Conservation (phyloP, 2,888 invertebrate genomes). For the Bimastos eiseni region DNA sequence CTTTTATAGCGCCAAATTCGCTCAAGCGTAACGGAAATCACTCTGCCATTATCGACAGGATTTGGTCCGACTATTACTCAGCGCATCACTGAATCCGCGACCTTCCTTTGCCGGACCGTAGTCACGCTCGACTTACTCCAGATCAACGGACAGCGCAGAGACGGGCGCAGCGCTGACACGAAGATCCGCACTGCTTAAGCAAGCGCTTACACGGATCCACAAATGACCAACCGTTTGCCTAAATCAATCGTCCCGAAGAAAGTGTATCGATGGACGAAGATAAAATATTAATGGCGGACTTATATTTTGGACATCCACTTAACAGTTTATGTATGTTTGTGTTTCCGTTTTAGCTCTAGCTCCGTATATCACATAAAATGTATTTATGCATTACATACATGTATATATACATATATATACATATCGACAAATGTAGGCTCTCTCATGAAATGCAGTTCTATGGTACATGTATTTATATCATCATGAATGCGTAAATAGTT, state of each 20-base stretch:
- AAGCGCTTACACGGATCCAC: neutral
- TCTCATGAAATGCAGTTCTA: neutral
- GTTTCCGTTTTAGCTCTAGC: neutral
- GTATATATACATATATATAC: neutral
- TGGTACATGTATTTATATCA: neutral
- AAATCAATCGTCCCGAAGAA: conserved; percentile 13
- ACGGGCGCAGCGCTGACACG: neutral
- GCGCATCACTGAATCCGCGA: neutral
- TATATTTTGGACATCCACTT: neutral
- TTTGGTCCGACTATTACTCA: neutral
- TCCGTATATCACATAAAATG: neutral
- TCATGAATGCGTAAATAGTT: too few species aligned
- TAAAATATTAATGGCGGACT: neutral
- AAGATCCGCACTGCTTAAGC: neutral
- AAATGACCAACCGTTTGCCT: neutral
- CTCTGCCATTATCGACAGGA: neutral
- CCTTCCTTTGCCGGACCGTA: neutral
- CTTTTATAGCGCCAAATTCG: neutral
- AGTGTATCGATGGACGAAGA: neutral
- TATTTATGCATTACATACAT: neutral
- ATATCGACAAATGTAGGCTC: too few species aligned
- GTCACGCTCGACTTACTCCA: neutral
- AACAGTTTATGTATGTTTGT: neutral
- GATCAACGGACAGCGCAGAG: neutral
- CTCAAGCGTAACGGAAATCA: neutral